phyloP scores from a whole-genome alignment of 2,888 invertebrate genomes.

The Sminthurinus aureus region DNA sequence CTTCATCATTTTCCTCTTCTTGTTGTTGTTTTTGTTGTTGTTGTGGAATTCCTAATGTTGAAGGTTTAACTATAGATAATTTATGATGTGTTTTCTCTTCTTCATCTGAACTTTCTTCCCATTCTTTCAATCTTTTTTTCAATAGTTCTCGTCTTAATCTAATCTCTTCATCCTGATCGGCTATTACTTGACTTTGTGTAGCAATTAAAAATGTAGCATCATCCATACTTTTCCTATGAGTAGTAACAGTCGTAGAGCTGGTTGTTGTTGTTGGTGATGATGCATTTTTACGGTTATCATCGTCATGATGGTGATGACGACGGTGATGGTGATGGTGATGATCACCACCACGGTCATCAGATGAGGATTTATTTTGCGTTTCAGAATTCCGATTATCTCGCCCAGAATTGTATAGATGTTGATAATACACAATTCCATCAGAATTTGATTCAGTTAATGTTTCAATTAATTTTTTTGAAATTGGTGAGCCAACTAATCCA shows the following conservation, averaged over 20 bases:
- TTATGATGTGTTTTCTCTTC: slow-evolving; percentile 27
- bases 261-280: background rate
- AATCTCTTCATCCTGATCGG: slow-evolving; percentile 51
- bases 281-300: background rate
- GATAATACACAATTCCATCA: slow-evolving; percentile 57
- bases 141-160: slow-evolving; percentile 53
- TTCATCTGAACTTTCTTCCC: slow-evolving; percentile 56
- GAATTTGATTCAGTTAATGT: slow-evolving; percentile 43
- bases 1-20: too few species aligned
- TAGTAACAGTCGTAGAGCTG: background rate
- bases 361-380: background rate
- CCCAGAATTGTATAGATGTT: slow-evolving; percentile 51
- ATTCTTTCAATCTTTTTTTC: slow-evolving; percentile 54
- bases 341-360: background rate
- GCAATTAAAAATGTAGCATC: slow-evolving; percentile 6
- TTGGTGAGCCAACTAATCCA: slow-evolving; percentile 30
- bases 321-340: too few species aligned
- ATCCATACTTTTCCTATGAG: background rate
- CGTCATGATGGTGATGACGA: background rate
- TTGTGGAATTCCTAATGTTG: too few species aligned
- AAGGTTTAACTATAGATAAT: too few species aligned
- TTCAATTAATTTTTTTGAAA: slow-evolving; percentile 47
- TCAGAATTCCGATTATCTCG: slow-evolving; percentile 4
- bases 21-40: too few species aligned
- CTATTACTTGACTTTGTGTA: background rate